Conservation (phyloP, 2,797 vertebrate genomes). For the Nyctalus aviator region DNA sequence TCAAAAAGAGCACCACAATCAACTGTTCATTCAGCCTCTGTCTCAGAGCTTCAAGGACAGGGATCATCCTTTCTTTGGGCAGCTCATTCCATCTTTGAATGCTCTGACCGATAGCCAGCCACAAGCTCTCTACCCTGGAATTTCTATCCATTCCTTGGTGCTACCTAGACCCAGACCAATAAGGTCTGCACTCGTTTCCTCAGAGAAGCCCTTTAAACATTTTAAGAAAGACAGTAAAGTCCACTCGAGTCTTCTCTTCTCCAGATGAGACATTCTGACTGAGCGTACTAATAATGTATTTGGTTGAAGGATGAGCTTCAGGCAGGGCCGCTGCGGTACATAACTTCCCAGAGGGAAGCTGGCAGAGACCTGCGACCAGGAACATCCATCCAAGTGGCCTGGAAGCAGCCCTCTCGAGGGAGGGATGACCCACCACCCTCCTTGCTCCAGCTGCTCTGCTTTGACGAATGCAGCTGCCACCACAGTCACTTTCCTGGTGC, state of each 20-base stretch:
- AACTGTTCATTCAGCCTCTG: not conserved
- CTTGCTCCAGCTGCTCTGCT: not conserved
- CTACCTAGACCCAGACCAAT: not conserved
- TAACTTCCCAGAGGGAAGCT: not conserved
- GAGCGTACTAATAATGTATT: not conserved
- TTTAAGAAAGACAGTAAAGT: slow-evolving; percentile 15
- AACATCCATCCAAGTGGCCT: not conserved
- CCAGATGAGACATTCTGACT: not conserved
- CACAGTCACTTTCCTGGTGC: not conserved
- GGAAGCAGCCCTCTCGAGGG: not conserved
- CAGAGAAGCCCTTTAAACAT: not conserved
- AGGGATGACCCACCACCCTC: not conserved
- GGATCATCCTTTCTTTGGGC: not conserved
- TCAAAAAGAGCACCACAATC: not conserved
- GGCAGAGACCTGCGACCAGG: not conserved
- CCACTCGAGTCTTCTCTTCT: not conserved
- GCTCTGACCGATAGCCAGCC: not conserved
- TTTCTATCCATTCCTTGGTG: not conserved
- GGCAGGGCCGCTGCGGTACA: not conserved
- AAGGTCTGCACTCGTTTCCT: not conserved
- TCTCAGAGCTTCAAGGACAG: not conserved
- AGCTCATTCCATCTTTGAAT: not conserved
- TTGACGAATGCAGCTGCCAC: not conserved
- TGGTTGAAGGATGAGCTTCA: slow-evolving; percentile 1
- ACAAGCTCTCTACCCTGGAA: slow-evolving; percentile 3